These are phyloP conservation scores for Palaemon carinicauda DNA, from an alignment of 1,140 invertebrate genomes.

Conservation along the genomic window DNA sequence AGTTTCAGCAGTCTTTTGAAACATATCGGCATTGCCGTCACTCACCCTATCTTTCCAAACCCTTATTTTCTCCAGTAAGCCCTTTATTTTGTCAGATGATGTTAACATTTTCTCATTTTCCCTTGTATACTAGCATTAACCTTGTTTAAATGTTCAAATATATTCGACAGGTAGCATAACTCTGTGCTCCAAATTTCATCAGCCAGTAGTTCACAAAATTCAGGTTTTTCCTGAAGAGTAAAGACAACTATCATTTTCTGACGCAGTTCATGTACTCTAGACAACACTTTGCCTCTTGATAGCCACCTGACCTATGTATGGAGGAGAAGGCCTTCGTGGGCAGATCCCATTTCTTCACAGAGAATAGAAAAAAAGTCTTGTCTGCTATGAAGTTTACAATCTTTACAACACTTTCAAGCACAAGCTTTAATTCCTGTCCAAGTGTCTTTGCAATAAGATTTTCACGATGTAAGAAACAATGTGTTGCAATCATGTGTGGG, in stretches of 20 bases:
- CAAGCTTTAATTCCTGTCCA: too few species aligned
- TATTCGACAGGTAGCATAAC: neutral
- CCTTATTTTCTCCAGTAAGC: neutral
- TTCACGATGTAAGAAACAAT: too few species aligned
- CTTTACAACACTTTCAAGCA: too few species aligned
- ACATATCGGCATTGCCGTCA: neutral
- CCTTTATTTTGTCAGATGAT: neutral
- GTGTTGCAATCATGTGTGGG: too few species aligned
- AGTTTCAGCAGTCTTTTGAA: neutral
- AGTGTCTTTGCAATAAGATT: too few species aligned
- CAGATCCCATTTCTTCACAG: too few species aligned
- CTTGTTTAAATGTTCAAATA: constrained; percentile 25
- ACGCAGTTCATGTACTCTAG: neutral
- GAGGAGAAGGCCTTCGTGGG: too few species aligned
- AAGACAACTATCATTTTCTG: neutral
- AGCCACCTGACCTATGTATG: neutral
- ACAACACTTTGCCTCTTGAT: neutral
- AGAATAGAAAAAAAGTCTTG: too few species aligned
- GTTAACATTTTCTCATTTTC: constrained; percentile 12
- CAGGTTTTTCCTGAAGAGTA: neutral
- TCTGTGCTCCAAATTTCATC: constrained; percentile 27
- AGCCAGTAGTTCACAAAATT: constrained; percentile 15
- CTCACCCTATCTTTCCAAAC: neutral
- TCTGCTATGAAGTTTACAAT: too few species aligned
- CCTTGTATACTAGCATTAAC: constrained; percentile 6